These are phyloP conservation scores for Melolontha melolontha DNA, from an alignment of 2,888 invertebrate genomes.

Conservation along the genomic window DNA sequence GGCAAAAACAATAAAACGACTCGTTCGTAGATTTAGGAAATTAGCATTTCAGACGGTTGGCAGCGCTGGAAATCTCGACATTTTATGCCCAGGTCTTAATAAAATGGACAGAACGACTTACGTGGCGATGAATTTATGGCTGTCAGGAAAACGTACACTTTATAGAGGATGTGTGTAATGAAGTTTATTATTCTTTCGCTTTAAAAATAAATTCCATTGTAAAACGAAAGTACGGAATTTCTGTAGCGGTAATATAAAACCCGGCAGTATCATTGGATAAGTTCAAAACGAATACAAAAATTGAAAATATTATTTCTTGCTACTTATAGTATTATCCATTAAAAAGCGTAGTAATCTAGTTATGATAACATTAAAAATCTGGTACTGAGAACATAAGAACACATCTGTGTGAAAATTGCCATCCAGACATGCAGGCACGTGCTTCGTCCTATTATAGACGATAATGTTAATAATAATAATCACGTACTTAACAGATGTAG, in stretches of 20 bases:
- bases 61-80: slow-evolving; percentile 10
- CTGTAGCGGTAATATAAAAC: not conserved
- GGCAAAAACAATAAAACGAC: slow-evolving; percentile 55
- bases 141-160: slow-evolving; percentile 15
- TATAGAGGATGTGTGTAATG: slow-evolving; percentile 18
- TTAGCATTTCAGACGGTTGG: slow-evolving; percentile 50
- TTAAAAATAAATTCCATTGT: slow-evolving; percentile 11
- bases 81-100: slow-evolving; percentile 27
- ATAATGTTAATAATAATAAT: too few species aligned
- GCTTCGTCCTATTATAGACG: too few species aligned
- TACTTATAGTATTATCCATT: too few species aligned
- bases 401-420: too few species aligned
- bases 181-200: slow-evolving; percentile 6
- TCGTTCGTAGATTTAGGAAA: slow-evolving; percentile 57
- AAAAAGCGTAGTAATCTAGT: too few species aligned
- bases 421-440: too few species aligned
- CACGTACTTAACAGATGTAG: too few species aligned
- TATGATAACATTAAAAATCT: too few species aligned
- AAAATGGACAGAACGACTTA: slow-evolving; percentile 19
- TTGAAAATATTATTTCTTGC: too few species aligned
- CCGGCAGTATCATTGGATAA: too few species aligned
- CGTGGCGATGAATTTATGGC: slow-evolving; percentile 26
- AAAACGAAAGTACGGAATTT: not conserved
- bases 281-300: too few species aligned
- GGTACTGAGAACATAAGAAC: too few species aligned